Evolutionary conservation across 2,113 vertebrate species (phyloP), one percentile per base, ranked within the genome.

Genomic region (Lasiurus borealis): DNA sequence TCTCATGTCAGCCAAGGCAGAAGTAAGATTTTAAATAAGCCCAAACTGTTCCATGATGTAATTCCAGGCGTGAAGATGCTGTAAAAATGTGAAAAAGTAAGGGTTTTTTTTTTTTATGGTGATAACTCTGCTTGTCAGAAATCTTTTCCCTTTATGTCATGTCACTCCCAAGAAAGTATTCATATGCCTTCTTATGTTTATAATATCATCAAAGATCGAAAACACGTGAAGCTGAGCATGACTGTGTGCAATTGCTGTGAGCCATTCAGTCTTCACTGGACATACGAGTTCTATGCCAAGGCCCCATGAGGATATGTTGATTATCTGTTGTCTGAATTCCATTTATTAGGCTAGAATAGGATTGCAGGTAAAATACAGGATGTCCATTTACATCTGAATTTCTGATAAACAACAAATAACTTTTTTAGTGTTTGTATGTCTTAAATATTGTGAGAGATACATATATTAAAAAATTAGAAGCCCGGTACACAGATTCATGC

Each of bases 21-120:
- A 93, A 84, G 72, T 76, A 76, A 91, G 87, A 77, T 76, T 90
- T 95, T 95, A 90, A 95, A 82, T 87, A 92, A 94, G 88, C 50
- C 77, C 27, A 54, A 90, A 95, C 36, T 86, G 62, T 91, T 96
- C 59, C 85, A 68, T 86, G 81, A 95, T 85, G 72, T 93, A 77
- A 95, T 92, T 64, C 54, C 71, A 81, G 48, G 68, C 85, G 68
- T 87, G 57, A 97, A 44, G 66, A 77, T 57, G 81, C 50, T 64
- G 44, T 68, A 77, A 92, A 96, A 73, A 85, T 75, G 23, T 0
- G 2, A 72, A 88, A 85, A 92, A 59, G 27, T 40, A 69, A 69
- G 68, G 68, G 13, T 27, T 88, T 27, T 88, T 27, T 88, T 27
- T 88, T 54, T 68, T 73, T 69, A 46, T 52, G 76, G 75, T 91